Evolutionary conservation across 2,797 vertebrate genomes (phyloP), one percentile per base, ranked within the genome.

Genomic region (Lepilemur septentrionalis): DNA sequence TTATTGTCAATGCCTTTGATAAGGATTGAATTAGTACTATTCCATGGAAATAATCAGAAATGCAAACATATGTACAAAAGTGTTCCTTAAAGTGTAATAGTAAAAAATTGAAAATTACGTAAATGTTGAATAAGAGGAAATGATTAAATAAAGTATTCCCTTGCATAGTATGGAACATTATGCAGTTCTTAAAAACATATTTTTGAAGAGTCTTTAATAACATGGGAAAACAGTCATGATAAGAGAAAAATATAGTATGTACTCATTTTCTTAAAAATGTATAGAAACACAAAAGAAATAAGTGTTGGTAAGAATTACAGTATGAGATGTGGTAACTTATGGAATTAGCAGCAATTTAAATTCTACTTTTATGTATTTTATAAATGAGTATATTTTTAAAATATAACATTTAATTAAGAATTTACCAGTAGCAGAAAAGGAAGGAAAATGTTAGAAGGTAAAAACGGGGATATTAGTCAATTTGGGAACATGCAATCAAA

Each of bases 191-290:
- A 94, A 90, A 87, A 87, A 38, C n/a, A 78, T 48, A 86, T 43
- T 70, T 97, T 86, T 81, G 67, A 94, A 93, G 48, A 84, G 13
- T 41, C 91, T 79, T 92, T 97, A 89, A n/a, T 89, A 91, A 83
- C 8, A 38, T 38, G 15, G 41, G 4, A 20, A 91, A 93, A 85
- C 79, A 23, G 7, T 22, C 43, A 72, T 48, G 50, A 13, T 89
- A 75, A 88, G 76, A 76, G 30, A 32, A 92, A 93, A 89, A 87
- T 70, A 67, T 0, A 41, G 30, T 52, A 57, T 41, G 7, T 0
- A 89, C 2, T 3, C 23, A 89, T 93, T 96, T 81, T 93, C 70
- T 91, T 94, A 23, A 92, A 89, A 92, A 89, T 80, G 7, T 85
- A 73, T 23, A 81, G 93, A 79, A 87, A 93, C 89, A 73, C 38